Evolutionary conservation across 2,113 vertebrate genomes (phyloP), one percentile per base, ranked within the genome.

Genomic region (Tachycineta bicolor): DNA sequence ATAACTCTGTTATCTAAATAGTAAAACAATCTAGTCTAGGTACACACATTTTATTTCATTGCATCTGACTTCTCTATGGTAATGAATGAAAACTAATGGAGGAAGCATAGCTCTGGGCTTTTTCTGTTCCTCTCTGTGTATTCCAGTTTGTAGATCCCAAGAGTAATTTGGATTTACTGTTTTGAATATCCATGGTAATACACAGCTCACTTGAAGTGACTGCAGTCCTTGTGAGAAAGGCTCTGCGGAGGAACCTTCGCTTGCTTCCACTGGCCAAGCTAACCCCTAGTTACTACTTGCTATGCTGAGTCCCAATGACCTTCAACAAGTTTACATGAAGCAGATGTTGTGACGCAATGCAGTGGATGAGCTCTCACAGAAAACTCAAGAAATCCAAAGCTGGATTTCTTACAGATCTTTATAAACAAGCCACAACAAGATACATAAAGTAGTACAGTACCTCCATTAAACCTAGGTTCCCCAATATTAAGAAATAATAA

Each of bases 31-130:
- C 33, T 80, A 28, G 24, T 70, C 24, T 67, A 90, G 85, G 43
- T 22, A 80, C 12, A 39, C 18, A 44, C 15, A n/a, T 63, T 86
- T 95, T 83, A 65, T 93, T 95, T 96, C 25, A 50, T 73, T 83
- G 59, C 1, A 7, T 85, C 55, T 60, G 74, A 46, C n/a, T 87
- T 94, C 67, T 77, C 37, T 49, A 22, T 68, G 89, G 53, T 86
- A 88, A 64, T 88, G 39, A 94, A 77, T 50, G 75, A 90, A 92
- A 94, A 76, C 18, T 65, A 64, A 92, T 80, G 52, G 22, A 88
- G n/a, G 73, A 96, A 90, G 22, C 47, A 63, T 39, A 70, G 85
- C 50, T 91, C 58, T 85, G 58, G 70, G 46, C 12, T 73, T 87
- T 73, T 94, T 88, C 55, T 94, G 24, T 79, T 91, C 21, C 37